Evolutionary conservation across 2,113 vertebrate genomes (phyloP).

Genomic region (Sakesphorus luctuosus): DNA sequence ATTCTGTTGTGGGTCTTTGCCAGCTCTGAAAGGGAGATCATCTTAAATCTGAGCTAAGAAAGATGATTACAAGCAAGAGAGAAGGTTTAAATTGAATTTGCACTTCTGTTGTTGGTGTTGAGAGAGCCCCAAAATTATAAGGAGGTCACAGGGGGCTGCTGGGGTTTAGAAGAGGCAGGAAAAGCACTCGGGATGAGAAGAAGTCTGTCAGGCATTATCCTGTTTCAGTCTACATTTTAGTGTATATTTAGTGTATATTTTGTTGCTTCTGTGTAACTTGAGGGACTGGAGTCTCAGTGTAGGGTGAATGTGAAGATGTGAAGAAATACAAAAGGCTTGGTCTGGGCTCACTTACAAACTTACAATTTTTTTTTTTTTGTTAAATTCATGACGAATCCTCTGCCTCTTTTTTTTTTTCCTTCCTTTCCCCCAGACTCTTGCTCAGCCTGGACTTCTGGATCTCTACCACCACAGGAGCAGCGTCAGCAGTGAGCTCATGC

Average conservation of each 20-base stretch:
- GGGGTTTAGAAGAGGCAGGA: background rate
- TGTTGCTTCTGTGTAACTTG: background rate
- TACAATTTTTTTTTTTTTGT: background rate
- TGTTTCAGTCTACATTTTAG: background rate
- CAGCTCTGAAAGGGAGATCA: background rate
- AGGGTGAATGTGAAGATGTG: background rate
- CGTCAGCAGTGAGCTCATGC: constrained; percentile 15
- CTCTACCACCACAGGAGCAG: background rate
- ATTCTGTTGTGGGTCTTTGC: background rate
- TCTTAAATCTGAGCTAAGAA: background rate
- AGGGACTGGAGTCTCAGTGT: background rate
- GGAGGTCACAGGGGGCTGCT: background rate
- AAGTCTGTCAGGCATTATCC: background rate
- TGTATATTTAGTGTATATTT: background rate
- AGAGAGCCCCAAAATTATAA: background rate
- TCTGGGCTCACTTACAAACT: background rate
- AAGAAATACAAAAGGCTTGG: background rate
- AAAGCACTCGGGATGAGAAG: background rate
- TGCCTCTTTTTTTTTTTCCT: background rate
- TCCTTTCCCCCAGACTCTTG: background rate
- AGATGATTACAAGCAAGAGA: background rate
- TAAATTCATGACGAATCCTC: background rate
- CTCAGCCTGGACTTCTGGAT: background rate
- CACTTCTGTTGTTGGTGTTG: background rate
- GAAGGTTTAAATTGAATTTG: background rate